phyloP scores from a whole-genome alignment of 2,113 vertebrate species.

The Coracopsis vasa region DNA sequence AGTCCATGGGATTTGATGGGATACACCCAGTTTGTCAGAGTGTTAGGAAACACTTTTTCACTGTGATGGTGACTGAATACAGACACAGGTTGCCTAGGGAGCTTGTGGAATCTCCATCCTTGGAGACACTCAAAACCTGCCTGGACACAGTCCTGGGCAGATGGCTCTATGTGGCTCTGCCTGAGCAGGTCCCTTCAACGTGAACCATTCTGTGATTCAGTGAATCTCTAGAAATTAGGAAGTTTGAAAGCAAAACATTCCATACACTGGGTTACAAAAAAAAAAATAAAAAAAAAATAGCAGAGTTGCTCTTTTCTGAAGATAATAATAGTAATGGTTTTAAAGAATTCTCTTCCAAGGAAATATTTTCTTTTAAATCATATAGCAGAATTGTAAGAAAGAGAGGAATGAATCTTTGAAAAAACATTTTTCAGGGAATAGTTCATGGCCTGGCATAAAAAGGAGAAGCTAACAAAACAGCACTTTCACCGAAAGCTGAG shows the following conservation, averaged over 20 bases:
- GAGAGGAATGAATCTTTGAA: background rate
- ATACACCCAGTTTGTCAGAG: background rate
- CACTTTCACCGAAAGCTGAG: background rate
- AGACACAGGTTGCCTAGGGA: background rate
- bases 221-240: background rate
- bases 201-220: background rate
- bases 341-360: background rate
- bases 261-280: background rate
- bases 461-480: background rate
- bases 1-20: background rate
- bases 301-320: background rate
- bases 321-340: background rate
- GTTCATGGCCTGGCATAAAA: background rate
- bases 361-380: background rate
- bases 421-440: background rate
- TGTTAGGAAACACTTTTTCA: background rate
- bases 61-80: background rate
- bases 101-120: background rate
- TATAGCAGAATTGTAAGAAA: background rate
- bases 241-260: background rate
- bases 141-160: background rate
- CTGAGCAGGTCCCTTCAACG: background rate
- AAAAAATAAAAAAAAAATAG: background rate
- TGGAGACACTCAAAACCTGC: background rate
- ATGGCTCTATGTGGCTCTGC: background rate